Evolutionary conservation across 2,888 invertebrate species (phyloP).

Genomic region (Timandra comae): DNA sequence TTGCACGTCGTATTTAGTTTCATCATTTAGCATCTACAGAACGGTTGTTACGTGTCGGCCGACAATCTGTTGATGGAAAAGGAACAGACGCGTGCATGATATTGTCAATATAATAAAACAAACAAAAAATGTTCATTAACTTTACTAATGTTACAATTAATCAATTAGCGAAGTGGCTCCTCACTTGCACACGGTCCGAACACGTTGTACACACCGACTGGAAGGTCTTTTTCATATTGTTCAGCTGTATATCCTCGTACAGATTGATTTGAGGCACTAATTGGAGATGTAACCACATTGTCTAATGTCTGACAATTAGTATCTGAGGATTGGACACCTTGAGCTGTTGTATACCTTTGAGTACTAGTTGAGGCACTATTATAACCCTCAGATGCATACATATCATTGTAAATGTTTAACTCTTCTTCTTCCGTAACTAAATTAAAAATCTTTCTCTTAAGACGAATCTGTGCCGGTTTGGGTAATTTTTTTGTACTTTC

Average conservation of each 20-base stretch:
- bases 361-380: slow-evolving; percentile 12
- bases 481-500: slow-evolving; percentile 6
- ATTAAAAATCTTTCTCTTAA: slow-evolving; percentile 11
- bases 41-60: too few relatives aligned
- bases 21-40: too few relatives aligned
- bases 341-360: slow-evolving; percentile 12
- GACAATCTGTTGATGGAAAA: too few relatives aligned
- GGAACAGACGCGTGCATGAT: too few relatives aligned
- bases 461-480: slow-evolving; percentile 7
- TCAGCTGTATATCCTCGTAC: slow-evolving; percentile 9
- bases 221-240: neutral
- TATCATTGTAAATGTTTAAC: slow-evolving; percentile 10
- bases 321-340: slow-evolving; percentile 9
- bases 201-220: slow-evolving; percentile 1
- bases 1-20: too few relatives aligned
- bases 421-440: slow-evolving; percentile 12
- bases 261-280: slow-evolving; percentile 9
- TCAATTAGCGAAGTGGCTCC: slow-evolving; percentile 5
- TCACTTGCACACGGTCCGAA: slow-evolving; percentile 5
- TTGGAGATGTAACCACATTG: slow-evolving; percentile 4
- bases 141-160: too few relatives aligned
- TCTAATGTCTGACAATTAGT: too few relatives aligned
- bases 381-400: slow-evolving; percentile 11
- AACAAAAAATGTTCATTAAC: too few relatives aligned
- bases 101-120: too few relatives aligned